Conservation (phyloP, 2,797 vertebrate species). For the Coccyzus lansbergi region DNA sequence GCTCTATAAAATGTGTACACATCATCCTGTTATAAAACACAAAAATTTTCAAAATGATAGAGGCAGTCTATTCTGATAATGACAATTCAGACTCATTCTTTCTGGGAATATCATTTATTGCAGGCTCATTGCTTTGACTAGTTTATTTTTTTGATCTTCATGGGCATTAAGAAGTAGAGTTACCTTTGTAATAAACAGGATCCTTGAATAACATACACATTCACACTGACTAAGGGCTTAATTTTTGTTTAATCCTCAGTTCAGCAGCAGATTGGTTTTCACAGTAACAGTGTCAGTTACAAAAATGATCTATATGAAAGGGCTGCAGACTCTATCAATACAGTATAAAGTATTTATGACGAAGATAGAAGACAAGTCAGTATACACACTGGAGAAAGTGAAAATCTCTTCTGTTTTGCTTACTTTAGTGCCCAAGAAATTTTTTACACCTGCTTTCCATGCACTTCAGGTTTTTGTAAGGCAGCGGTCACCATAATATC, state of each 20-base stretch:
- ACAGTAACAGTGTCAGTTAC: background rate
- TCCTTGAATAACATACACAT: background rate
- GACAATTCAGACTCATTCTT: background rate
- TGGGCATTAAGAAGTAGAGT: background rate
- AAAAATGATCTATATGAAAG: background rate
- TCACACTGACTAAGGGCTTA: background rate
- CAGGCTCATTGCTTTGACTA: background rate
- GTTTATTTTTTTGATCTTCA: conserved; percentile 35
- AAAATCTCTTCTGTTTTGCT: background rate
- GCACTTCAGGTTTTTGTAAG: background rate
- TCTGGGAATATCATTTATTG: background rate
- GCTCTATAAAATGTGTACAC: background rate
- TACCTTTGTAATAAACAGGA: background rate
- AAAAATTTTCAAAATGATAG: background rate
- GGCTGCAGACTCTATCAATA: background rate
- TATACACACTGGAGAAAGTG: background rate
- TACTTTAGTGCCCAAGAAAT: background rate
- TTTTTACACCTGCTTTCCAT: background rate
- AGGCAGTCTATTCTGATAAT: background rate
- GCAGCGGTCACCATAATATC: background rate
- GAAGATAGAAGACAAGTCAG: background rate
- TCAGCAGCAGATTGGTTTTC: background rate
- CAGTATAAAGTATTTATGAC: background rate
- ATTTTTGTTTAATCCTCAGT: conserved; percentile 9
- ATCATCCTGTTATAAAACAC: background rate